phyloP scores from a whole-genome alignment of 1,140 invertebrate species.

The Drosophila oshimai region DNA sequence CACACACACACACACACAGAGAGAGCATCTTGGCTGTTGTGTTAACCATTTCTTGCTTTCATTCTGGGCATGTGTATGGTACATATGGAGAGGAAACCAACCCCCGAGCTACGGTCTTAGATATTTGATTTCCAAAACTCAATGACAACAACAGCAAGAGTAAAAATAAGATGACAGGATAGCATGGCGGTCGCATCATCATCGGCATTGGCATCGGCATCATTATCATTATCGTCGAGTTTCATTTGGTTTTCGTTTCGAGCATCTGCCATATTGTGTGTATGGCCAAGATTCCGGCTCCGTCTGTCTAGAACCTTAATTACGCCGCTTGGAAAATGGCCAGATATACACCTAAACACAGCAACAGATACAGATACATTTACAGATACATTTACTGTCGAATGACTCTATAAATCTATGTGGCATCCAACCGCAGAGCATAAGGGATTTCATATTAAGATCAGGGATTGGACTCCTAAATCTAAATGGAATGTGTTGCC shows the following conservation, averaged over 20 bases:
- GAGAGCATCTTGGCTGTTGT: slow-evolving; percentile 16
- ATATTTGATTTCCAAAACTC: slow-evolving; percentile 69
- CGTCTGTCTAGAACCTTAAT: slow-evolving; percentile 15
- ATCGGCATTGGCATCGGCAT: slow-evolving; percentile 11
- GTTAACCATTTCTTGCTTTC: slow-evolving; percentile 59
- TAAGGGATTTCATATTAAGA: too few relatives aligned
- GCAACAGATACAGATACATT: not conserved
- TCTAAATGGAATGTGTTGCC: too few relatives aligned
- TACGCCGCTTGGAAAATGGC: slow-evolving; percentile 39
- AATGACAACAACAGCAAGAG: slow-evolving; percentile 26
- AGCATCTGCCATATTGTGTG: slow-evolving; percentile 63
- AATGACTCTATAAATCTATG: not conserved
- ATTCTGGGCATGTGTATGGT: slow-evolving; percentile 31
- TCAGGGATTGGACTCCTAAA: too few relatives aligned
- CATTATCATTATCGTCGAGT: slow-evolving; percentile 1
- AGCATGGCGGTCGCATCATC: slow-evolving; percentile 67
- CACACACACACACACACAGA: not conserved
- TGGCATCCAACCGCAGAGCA: not conserved
- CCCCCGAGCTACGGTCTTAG: slow-evolving; percentile 63
- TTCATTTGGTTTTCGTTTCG: slow-evolving; percentile 37
- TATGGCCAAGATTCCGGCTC: slow-evolving; percentile 15
- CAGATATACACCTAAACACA: too few relatives aligned
- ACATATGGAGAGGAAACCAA: slow-evolving; percentile 44
- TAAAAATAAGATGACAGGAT: slow-evolving; percentile 27
- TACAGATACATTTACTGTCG: not conserved